Base-by-base conservation (phyloP, 2,113 vertebrate species). In the Leptodactylus fuscus region DNA sequence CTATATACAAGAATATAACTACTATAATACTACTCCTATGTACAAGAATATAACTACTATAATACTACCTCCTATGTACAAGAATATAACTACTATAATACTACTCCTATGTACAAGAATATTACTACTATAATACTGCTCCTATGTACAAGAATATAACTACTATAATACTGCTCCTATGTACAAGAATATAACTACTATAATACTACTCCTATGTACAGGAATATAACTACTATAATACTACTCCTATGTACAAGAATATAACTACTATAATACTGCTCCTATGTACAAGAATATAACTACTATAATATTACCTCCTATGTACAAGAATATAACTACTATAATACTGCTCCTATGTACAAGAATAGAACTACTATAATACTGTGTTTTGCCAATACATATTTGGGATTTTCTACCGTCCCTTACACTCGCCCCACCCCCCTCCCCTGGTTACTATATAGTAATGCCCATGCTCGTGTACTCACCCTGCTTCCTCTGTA, bases 121-220 rank as follows among this genome's bases (percentile, higher is more conserved):
- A 58, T 24, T 24, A 58, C 22, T 24, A 58, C 53, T 58, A 58
- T 58, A 58, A 58, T 58, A 58, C 53, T n/a, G 22, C 53, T 24
- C 58, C 58, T 60, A 60, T 27, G 10, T 58, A 58, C 53, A 58
- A 58, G 53, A 58, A 58, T 58, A 58, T 58, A 58, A 58, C 53
- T 58, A 58, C 53, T 58, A 58, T 58, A 58, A 58, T 58, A 58
- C 53, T 58, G 53, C 53, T 24, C 53, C 53, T 58, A 58, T 58
- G 10, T 58, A 58, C n/a, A 58, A 24, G 53, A 58, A 58, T 60
- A 60, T 60, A 60, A 60, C 58, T 60, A 60, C 58, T 48, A 48
- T 48, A 48, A 48, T n/a, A n/a, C n/a, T n/a, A n/a, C n/a, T n/a
- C n/a, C n/a, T n/a, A n/a, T n/a, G n/a, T n/a, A n/a, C n/a, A 58